A percentile compares a stretch with the other conserved stretches of the same genome.
phyloP scores from a whole-genome alignment of 2,113 vertebrate genomes.

The Sphyrna mokarran region DNA sequence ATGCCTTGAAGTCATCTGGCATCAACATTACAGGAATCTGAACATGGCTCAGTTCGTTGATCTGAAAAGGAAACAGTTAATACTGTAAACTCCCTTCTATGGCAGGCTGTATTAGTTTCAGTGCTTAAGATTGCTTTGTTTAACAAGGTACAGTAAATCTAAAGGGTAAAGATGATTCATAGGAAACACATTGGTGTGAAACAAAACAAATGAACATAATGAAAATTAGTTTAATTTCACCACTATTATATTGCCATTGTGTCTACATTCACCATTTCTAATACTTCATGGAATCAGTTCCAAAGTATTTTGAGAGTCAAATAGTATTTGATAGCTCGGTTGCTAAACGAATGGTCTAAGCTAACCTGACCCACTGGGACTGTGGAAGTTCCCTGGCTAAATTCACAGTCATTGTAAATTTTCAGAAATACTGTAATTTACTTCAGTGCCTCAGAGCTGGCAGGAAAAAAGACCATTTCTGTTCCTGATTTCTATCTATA shows the following conservation, averaged over 20 bases:
- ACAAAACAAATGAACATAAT: not conserved
- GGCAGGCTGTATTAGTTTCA: not conserved
- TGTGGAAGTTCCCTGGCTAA: not conserved
- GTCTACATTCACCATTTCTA: not conserved
- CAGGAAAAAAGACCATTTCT: not conserved
- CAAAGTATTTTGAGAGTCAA: not conserved
- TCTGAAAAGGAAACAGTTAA: conserved; percentile 53
- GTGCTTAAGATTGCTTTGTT: not conserved
- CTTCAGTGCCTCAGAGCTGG: not conserved
- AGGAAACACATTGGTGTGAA: conserved; percentile 1
- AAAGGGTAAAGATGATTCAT: not conserved
- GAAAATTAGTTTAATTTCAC: not conserved
- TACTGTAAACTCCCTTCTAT: not conserved
- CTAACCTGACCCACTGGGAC: not conserved
- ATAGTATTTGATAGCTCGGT: not conserved
- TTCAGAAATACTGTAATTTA: not conserved
- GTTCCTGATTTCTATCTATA: not conserved
- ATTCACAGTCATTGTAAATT: not conserved
- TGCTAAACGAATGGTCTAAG: not conserved
- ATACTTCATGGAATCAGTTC: not conserved
- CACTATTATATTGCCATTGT: not conserved
- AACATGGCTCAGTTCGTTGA: conserved; percentile 90
- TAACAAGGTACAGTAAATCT: not conserved
- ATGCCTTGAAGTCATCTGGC: conserved; percentile 96
- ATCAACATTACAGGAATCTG: conserved; percentile 92